Base-by-base conservation (phyloP, 2,888 invertebrate genomes). In the Scaptomyza parva region DNA sequence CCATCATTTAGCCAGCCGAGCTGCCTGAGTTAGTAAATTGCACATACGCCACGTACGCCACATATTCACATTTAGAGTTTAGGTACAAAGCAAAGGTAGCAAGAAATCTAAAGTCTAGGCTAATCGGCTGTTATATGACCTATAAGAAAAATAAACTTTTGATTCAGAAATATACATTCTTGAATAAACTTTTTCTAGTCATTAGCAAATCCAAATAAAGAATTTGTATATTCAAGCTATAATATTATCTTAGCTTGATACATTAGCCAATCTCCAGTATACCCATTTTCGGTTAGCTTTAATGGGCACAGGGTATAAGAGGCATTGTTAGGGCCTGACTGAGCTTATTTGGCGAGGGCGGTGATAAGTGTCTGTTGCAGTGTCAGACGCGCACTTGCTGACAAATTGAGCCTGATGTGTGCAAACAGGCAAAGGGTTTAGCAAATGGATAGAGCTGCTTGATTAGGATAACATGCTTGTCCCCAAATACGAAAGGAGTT, bases 21-120 rank as follows among this genome's bases (percentile, higher is more conserved):
- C 78, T 83, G 81, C 73, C 86, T 86, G 84, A 81, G 87, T 81
- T 86, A 77, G 71, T 83, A 85, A 85, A 86, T 83, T 87, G 80
- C 77, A 70, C 86, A 86, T 86, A 82, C 79, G 83, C 68, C 80
- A 70, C 71, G 73, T 82, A 70, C 63, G 78, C 66, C 74, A 40
- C 59, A 43, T 57, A 55, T 39, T 51, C 59, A 58, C 57, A 73
- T 70, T 63, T 43, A 47, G 39, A 47, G 57, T 35, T 51, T 43
- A 48, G 22, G 60, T 24, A 44, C 37, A 40, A 45, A 39, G 50
- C 20, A 44, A 50, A 43, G 61, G 33, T 53, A 51, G 39, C 35
- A 50, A 14, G 44, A 43, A 47, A 35, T n/a, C 7, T 48, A 22
- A 11, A 3, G 8, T 8, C 8, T 12, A 20, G 8, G 24, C 3